phyloP scores from a whole-genome alignment of 1,140 invertebrate genomes.

The Halesus radiatus region DNA sequence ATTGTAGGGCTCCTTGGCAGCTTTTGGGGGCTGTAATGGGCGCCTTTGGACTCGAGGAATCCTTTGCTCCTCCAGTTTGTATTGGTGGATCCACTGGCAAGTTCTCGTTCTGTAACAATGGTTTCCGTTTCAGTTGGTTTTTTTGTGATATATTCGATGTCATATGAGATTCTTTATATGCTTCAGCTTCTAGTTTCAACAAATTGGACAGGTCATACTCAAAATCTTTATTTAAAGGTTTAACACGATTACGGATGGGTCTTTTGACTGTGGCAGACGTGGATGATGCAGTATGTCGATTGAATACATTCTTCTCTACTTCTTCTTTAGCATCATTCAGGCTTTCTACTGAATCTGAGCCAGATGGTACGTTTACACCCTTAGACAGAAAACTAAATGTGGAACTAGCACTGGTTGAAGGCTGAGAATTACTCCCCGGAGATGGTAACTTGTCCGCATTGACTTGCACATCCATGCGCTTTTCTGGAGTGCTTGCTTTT shows the following conservation, averaged over 20 bases:
- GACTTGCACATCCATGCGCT: no score
- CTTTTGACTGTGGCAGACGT: conserved; percentile 61
- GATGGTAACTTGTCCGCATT: no score
- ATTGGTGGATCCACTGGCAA: conserved; percentile 38
- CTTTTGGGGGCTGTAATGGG: conserved; percentile 37
- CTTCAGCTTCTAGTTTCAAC: conserved; percentile 66
- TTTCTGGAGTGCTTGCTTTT: no score
- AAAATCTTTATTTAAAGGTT: conserved; percentile 77
- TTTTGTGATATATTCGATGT: conserved; percentile 59
- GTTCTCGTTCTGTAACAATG: conserved; percentile 59
- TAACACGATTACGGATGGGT: conserved; percentile 75
- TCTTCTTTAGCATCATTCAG: conserved; percentile 25
- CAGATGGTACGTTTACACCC: conserved; percentile 4
- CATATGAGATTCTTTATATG: conserved; percentile 51
- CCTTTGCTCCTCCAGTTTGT: conserved; percentile 39
- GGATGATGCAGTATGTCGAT: conserved; percentile 49
- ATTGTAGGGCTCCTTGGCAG: conserved; percentile 48
- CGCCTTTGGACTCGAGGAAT: conserved; percentile 27
- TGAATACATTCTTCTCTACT: neutral
- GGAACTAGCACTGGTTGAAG: no score
- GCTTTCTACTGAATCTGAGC: neutral
- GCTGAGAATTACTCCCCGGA: no score
- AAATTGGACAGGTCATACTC: conserved; percentile 77
- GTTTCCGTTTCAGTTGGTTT: conserved; percentile 63
- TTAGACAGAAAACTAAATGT: no score